Percentiles rank a stretch among this genome's conserved stretches.
phyloP scores from a whole-genome alignment of 2,797 vertebrate species.

The Cuniculus paca region DNA sequence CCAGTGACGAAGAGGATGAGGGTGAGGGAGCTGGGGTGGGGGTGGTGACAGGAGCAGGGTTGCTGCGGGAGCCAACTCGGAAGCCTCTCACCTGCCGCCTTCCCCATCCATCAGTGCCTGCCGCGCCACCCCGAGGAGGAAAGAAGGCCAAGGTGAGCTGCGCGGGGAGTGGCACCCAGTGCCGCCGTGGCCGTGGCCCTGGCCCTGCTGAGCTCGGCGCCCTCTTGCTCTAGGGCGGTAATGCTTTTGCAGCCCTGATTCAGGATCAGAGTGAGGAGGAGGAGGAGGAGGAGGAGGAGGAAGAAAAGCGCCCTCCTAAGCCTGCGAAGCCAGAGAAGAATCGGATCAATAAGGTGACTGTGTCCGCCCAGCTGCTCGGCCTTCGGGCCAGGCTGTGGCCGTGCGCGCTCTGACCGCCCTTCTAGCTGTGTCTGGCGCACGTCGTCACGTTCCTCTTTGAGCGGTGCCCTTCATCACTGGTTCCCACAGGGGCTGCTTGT shows the following conservation, averaged over 20 bases:
- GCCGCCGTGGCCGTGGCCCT: not conserved
- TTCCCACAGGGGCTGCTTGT: not conserved
- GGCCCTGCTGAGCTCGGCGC: not conserved
- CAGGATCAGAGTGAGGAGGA: conserved; percentile 91
- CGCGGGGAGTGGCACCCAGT: not conserved
- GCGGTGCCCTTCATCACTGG: not conserved
- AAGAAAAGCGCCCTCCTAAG: conserved; percentile 78
- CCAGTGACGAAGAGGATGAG: conserved; percentile 93
- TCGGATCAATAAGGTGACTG: conserved; percentile 85
- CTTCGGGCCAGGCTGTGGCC: not conserved
- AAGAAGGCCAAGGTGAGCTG: conserved; percentile 90
- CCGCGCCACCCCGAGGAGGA: conserved; percentile 82
- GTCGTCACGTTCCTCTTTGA: not conserved
- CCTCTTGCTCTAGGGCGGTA: conserved; percentile 89
- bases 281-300: conserved; percentile 88
- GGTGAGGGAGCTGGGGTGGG: conserved; percentile 66
- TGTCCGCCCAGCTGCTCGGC: not conserved
- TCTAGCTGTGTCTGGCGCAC: not conserved
- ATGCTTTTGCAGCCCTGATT: conserved; percentile 94
- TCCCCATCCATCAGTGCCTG: conserved; percentile 85
- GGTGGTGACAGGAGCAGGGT: not conserved
- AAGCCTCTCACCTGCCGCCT: not conserved
- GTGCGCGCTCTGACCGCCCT: not conserved
- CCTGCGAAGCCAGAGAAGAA: conserved; percentile 85
- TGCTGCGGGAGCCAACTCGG: too few species aligned